These are phyloP conservation scores for Calosoma granatense DNA, from an alignment of 1,140 invertebrate genomes.

Conservation along the genomic window DNA sequence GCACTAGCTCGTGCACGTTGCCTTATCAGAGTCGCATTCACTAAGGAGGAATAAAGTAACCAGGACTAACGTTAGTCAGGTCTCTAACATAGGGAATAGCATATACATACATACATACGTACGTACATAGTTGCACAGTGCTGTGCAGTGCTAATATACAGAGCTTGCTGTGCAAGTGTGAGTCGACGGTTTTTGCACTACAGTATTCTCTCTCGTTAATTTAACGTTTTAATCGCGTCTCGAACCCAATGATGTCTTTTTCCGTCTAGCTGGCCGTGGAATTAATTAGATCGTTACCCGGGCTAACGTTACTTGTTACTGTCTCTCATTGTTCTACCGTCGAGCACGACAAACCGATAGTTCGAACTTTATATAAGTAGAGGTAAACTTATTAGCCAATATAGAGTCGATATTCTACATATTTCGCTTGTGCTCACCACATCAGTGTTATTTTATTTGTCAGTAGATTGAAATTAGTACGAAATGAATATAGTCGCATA, in stretches of 20 bases:
- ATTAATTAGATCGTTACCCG: neutral
- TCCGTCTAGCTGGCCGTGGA: neutral
- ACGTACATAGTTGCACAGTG: too few species aligned
- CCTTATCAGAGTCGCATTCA: neutral
- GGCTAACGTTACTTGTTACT: neutral
- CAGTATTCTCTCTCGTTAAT: neutral
- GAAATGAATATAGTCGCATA: too few species aligned
- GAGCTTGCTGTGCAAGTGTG: neutral
- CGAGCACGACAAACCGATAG: too few species aligned
- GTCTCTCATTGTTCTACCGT: neutral
- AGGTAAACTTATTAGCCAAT: too few species aligned
- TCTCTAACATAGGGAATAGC: neutral
- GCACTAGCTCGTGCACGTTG: neutral
- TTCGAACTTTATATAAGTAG: too few species aligned
- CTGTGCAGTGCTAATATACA: too few species aligned
- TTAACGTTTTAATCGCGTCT: neutral
- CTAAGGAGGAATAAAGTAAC: neutral
- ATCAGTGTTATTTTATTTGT: too few species aligned
- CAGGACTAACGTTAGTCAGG: neutral
- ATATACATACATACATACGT: too few species aligned
- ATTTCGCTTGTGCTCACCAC: too few species aligned
- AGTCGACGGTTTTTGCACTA: neutral
- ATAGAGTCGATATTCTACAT: too few species aligned
- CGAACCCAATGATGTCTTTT: neutral
- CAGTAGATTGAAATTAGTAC: too few species aligned